phyloP scores from a whole-genome alignment of 2,888 invertebrate genomes.

The Caenorhabditis doughertyi region DNA sequence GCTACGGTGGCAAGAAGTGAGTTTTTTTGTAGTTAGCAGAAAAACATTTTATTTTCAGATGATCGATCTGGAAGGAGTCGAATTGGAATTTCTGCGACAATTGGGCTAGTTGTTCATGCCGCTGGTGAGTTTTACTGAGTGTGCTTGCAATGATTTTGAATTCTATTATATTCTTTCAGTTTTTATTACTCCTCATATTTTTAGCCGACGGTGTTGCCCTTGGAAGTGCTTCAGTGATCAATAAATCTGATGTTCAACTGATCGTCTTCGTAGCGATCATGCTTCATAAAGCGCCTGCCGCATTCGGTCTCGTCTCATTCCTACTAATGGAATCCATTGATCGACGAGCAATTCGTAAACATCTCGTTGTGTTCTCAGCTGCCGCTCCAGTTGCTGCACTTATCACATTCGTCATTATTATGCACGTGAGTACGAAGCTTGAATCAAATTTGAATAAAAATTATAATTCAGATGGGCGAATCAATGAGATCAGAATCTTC shows the following conservation, averaged over 20 bases:
- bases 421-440: conserved; percentile 86
- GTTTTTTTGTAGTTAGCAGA: background rate
- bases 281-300: conserved; percentile 99
- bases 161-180: no score
- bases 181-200: no score
- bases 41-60: conserved; percentile 50
- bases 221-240: conserved; percentile 97
- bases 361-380: conserved; percentile 93
- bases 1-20: conserved; percentile 71
- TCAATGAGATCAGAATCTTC: conserved; percentile 86
- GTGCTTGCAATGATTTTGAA: no score
- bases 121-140: conserved; percentile 88
- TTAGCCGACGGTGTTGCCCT: conserved; percentile 96
- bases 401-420: conserved; percentile 94
- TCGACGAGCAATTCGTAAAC: conserved; percentile 89
- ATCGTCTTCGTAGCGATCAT: conserved; percentile 99
- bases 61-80: conserved; percentile 74
- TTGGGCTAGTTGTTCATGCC: conserved; percentile 97
- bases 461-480: conserved; percentile 52
- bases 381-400: conserved; percentile 94
- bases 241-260: conserved; percentile 95
- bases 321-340: conserved; percentile 95
- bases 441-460: background rate
- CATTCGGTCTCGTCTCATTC: conserved; percentile 98
- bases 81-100: conserved; percentile 90